Conservation (phyloP, 2,888 invertebrate species). For the Caenorhabditis afra region DNA sequence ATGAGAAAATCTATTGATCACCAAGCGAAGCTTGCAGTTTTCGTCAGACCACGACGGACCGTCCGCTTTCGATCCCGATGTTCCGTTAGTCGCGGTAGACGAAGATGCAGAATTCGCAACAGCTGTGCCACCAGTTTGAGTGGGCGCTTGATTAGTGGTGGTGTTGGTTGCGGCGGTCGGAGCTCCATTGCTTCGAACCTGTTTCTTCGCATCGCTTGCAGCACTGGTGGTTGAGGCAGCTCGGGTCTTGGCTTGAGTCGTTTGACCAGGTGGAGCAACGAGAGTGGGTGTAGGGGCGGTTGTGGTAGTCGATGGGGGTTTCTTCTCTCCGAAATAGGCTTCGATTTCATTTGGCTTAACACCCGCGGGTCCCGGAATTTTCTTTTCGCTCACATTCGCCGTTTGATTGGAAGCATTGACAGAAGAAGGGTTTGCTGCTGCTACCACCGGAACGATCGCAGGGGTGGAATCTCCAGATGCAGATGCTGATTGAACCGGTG, state of each 20-base stretch:
- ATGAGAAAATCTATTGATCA: constrained; percentile 91
- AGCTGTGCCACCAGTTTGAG: neutral
- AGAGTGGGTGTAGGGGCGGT: neutral
- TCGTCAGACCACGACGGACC: constrained; percentile 58
- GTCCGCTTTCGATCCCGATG: constrained; percentile 8
- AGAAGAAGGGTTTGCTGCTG: neutral
- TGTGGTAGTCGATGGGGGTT: constrained; percentile 1
- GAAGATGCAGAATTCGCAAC: constrained; percentile 15
- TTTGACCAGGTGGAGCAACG: constrained; percentile 10
- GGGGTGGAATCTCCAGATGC: constrained; percentile 35
- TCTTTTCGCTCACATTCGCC: neutral
- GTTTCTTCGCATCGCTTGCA: constrained; percentile 45
- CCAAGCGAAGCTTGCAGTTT: constrained; percentile 89
- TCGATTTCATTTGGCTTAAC: constrained; percentile 49
- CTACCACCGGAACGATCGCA: neutral
- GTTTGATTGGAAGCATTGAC: neutral
- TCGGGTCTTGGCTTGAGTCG: constrained; percentile 28
- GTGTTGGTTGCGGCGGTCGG: neutral
- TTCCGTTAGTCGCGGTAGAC: constrained; percentile 17
- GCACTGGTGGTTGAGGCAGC: constrained; percentile 49
- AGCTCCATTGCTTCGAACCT: constrained; percentile 16
- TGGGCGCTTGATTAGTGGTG: neutral
- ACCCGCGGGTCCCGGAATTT: constrained; percentile 43
- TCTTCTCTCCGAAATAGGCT: constrained; percentile 52
- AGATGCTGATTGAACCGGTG: neutral